Evolutionary conservation across 2,113 vertebrate genomes (phyloP).

Genomic region (Amblyopsis rosae): DNA sequence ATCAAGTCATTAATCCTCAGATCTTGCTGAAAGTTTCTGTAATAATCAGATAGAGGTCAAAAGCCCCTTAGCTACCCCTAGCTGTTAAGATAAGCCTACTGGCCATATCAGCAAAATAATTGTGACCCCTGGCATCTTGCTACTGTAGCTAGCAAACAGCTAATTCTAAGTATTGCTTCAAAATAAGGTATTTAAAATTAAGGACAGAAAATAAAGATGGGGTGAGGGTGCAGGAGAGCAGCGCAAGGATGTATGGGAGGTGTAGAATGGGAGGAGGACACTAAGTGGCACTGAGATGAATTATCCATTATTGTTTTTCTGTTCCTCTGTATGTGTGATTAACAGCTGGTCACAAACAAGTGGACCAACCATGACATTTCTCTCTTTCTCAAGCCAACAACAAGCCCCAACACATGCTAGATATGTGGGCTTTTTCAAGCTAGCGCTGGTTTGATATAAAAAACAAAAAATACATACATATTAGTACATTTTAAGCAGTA

Average conservation of each 20-base stretch:
- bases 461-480: not conserved
- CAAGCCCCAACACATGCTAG: slow-evolving; percentile 2
- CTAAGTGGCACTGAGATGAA: slow-evolving; percentile 67
- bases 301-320: slow-evolving; percentile 60
- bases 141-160: slow-evolving; percentile 54
- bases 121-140: slow-evolving; percentile 51
- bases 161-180: slow-evolving; percentile 58
- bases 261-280: slow-evolving; percentile 22
- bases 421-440: not conserved
- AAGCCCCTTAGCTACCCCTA: slow-evolving; percentile 32
- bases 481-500: not conserved
- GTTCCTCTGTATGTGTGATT: slow-evolving; percentile 61
- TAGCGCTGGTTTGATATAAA: not conserved
- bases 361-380: slow-evolving; percentile 28
- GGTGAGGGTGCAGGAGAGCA: not conserved
- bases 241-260: no score
- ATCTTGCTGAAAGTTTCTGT: slow-evolving; percentile 43
- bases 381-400: slow-evolving; percentile 9
- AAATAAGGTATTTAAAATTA: slow-evolving; percentile 35
- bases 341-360: slow-evolving; percentile 47
- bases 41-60: slow-evolving; percentile 44
- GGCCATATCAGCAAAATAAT: slow-evolving; percentile 60
- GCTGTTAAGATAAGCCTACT: slow-evolving; percentile 26
- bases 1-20: slow-evolving; percentile 42
- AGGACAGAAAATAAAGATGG: not conserved